Conservation (phyloP, 2,888 invertebrate genomes). For the Erpobdella octoculata region DNA sequence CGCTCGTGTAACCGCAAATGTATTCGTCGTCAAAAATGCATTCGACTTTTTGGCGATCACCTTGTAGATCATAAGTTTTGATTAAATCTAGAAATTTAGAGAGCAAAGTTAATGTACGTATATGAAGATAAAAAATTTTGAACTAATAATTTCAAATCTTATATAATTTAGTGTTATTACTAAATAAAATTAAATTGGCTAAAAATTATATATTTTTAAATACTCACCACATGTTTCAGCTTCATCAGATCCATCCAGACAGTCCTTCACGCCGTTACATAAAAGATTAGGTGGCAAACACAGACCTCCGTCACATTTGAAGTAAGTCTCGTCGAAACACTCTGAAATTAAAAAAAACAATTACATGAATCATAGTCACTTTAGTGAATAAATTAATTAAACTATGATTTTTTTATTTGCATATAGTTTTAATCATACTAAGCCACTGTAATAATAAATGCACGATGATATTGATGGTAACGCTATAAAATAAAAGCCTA, state of each 20-base stretch:
- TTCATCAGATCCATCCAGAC: conserved; percentile 30
- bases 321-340: conserved; percentile 2
- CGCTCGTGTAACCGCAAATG: conserved; percentile 12
- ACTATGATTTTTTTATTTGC: no score
- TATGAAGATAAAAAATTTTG: no score
- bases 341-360: no score
- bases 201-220: neutral
- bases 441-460: no score
- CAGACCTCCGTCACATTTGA: conserved; percentile 27
- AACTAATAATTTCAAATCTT: no score
- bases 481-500: no score
- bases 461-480: no score
- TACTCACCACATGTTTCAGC: conserved; percentile 20
- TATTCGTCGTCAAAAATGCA: conserved; percentile 21
- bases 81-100: no score
- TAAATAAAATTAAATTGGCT: neutral
- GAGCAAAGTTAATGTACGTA: no score
- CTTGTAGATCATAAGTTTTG: neutral
- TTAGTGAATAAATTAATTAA: no score
- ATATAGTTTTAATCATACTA: no score
- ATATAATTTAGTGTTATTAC: neutral
- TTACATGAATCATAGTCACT: no score
- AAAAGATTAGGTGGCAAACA: conserved; percentile 27
- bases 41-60: conserved; percentile 2
- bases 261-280: conserved; percentile 30